Evolutionary conservation across 2,113 vertebrate species (phyloP), one percentile per base, ranked within the genome.

Genomic region (Chiloscyllium plagiosum): DNA sequence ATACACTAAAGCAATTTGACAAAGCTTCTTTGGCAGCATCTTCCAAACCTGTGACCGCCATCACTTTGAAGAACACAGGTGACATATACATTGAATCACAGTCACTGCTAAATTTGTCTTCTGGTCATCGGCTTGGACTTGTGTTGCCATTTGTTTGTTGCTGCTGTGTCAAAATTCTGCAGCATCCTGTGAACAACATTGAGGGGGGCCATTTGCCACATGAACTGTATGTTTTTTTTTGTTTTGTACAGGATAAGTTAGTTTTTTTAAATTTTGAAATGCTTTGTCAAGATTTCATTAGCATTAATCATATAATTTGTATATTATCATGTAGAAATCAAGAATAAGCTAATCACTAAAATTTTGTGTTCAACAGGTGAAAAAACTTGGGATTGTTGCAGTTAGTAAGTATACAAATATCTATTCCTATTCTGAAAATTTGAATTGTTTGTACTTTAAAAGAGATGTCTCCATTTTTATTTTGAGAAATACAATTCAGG

Each of bases 371-470:
- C 96, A 97, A 69, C 97, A 99, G 99, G 98, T 99, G 70, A 99
- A 98, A 96, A 98, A 97, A 83, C 98, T 99, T 97, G 99, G 98
- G 92, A 98, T 99, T 95, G 98, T 99, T 8, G 98, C 99, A 92
- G 98, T 99, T 97, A 99, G 99, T 99, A 98, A 99, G 99, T 99
- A 96, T 96, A 68, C 96, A 61, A 95, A 96, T 96, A 65, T 96
- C 6, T 4, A 22, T 13, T 72, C 47, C 4, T 95, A 3, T 76
- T 52, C 17, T 72, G 72, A 50, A 72, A 95, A 72, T 24, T 50
- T 42, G 13, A 8, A 10, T 50, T 93, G 50, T n/a, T 93, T 93
- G 26, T 37, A 37, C 65, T 29, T 90, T 2, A 47, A 50, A 47
- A 13, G 26, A 61, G 3, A 90, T n/a, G 26, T 90, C 87, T 90